Evolutionary conservation across 2,113 vertebrate species (phyloP).

Genomic region (Etheostoma spectabile): DNA sequence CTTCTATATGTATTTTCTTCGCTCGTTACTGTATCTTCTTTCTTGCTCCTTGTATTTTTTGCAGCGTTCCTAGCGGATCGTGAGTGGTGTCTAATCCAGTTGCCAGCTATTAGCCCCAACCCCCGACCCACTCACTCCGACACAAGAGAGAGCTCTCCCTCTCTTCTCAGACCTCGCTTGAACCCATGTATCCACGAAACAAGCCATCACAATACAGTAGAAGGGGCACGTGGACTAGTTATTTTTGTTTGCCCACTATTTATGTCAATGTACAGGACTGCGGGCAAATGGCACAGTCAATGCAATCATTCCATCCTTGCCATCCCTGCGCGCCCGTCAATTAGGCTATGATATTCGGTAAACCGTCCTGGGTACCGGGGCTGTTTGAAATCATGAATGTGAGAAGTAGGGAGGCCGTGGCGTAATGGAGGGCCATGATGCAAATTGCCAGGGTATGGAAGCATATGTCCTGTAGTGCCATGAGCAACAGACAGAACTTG

Average conservation of each 20-base stretch:
- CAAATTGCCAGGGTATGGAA: slow-evolving; percentile 55
- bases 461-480: slow-evolving; percentile 47
- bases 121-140: slow-evolving; percentile 25
- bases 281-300: slow-evolving; percentile 70
- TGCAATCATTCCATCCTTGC: slow-evolving; percentile 74
- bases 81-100: slow-evolving; percentile 69
- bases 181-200: slow-evolving; percentile 65
- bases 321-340: slow-evolving; percentile 58
- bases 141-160: slow-evolving; percentile 47
- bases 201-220: slow-evolving; percentile 58
- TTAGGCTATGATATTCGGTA: slow-evolving; percentile 69
- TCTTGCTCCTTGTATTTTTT: slow-evolving; percentile 60
- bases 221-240: slow-evolving; percentile 62
- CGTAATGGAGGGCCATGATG: slow-evolving; percentile 53
- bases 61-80: slow-evolving; percentile 57
- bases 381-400: slow-evolving; percentile 59
- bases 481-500: slow-evolving; percentile 21
- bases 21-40: slow-evolving; percentile 35
- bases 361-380: slow-evolving; percentile 42
- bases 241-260: slow-evolving; percentile 78
- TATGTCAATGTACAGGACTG: slow-evolving; percentile 69
- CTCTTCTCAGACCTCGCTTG: slow-evolving; percentile 64
- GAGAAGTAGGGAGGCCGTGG: slow-evolving; percentile 45
- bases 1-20: slow-evolving; percentile 8
- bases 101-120: slow-evolving; percentile 63